These are phyloP conservation scores for Setophaga coronata DNA, from an alignment of 2,113 vertebrate species.

Conservation along the genomic window DNA sequence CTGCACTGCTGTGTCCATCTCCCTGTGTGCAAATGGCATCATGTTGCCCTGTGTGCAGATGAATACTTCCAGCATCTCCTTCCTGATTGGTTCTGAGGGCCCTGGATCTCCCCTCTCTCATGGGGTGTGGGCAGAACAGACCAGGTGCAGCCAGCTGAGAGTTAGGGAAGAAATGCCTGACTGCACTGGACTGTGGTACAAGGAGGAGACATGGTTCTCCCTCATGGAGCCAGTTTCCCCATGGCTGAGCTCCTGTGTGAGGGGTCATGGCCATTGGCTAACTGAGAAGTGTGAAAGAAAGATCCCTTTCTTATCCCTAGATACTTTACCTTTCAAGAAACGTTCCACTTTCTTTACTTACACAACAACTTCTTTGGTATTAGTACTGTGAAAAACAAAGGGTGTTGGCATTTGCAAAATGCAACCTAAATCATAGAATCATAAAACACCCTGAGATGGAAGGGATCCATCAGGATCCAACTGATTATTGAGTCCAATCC, in stretches of 20 bases:
- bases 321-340: neutral
- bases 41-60: neutral
- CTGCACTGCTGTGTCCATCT: accelerated
- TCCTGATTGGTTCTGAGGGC: accelerated
- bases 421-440: neutral
- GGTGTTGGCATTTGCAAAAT: neutral
- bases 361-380: neutral
- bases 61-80: neutral
- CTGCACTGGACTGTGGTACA: neutral
- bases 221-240: neutral
- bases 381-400: accelerated
- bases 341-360: accelerated
- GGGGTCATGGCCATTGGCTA: neutral
- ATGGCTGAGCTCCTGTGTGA: accelerated
- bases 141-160: neutral
- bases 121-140: neutral
- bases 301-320: neutral
- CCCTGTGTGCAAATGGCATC: accelerated
- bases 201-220: neutral
- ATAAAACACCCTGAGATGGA: neutral
- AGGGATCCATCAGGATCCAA: neutral
- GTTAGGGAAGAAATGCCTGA: neutral
- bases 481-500: neutral
- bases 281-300: neutral
- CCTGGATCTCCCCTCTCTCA: neutral